phyloP scores from a whole-genome alignment of 2,888 invertebrate genomes.

The Tachina grossa region DNA sequence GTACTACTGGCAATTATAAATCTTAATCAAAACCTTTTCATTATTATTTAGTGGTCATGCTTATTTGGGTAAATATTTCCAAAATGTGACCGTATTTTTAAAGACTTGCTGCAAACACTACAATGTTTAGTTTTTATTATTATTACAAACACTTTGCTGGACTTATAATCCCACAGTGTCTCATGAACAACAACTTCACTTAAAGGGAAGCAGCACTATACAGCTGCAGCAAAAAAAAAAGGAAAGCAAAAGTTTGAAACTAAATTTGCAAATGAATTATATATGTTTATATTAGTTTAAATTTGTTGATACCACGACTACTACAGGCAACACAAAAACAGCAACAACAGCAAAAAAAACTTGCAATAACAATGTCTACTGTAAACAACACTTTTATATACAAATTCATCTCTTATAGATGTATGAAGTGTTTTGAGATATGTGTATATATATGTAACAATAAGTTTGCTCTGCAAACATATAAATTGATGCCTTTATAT shows the following conservation, averaged over 20 bases:
- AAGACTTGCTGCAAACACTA: no score
- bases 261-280: slow-evolving; percentile 70
- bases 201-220: neutral
- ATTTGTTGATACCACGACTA: slow-evolving; percentile 51
- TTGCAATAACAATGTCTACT: slow-evolving; percentile 16
- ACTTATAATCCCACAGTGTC: neutral
- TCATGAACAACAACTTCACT: slow-evolving; percentile 3
- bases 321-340: slow-evolving; percentile 5
- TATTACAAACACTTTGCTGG: neutral
- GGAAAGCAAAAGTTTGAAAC: slow-evolving; percentile 56
- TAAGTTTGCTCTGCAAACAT: slow-evolving; percentile 13
- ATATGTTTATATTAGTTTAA: slow-evolving; percentile 59
- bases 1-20: no score
- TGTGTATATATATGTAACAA: neutral
- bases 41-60: no score
- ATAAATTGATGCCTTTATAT: neutral
- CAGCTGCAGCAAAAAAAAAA: slow-evolving; percentile 3
- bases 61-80: no score
- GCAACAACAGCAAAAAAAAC: no score
- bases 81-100: no score
- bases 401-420: slow-evolving; percentile 21
- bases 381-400: slow-evolving; percentile 7
- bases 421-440: neutral
- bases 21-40: no score
- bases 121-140: no score